Evolutionary conservation across 2,113 vertebrate genomes (phyloP), one percentile per base, ranked within the genome.

Genomic region (Grus americana): DNA sequence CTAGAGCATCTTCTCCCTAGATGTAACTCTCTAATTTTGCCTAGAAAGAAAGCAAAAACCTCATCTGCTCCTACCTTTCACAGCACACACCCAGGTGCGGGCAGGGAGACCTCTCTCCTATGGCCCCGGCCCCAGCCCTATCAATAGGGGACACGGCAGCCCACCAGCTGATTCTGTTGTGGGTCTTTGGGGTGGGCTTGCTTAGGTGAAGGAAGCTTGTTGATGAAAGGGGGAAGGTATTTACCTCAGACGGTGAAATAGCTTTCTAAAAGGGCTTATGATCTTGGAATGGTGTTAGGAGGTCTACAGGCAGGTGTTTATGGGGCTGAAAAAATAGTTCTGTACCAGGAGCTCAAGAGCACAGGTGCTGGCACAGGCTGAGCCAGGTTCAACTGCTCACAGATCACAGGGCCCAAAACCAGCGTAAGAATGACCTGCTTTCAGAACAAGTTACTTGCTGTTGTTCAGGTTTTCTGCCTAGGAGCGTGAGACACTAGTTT

Each of bases 121-220:
- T 18, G 10, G 0, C 18, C 46, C 38, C 38, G 38, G 38, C 38
- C 38, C 42, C 52, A 79, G 46, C 16, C 9, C 55, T 59, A 11
- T 11, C 23, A 66, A 54, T 0, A 36, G 62, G 40, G 59, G 29
- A 6, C 21, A 3, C 2, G 20, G 18, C 34, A 94, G 21, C 23
- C 38, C 62, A 46, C 0, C 1, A 42, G 15, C 47, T 38, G 72
- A 14, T 34, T 46, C 46, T 20, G 12, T 0, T 23, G 9, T 5
- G 27, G 15, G 12, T 10, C 24, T 26, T 11, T 62, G 20, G 11
- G 14, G 2, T 55, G 63, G 49, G 6, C 13, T 50, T 55, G 16
- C 44, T 52, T 44, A 68, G 27, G 12, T 11, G 23, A 44, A 83
- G 5, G 50, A 54, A n/a, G 12, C 29, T 79, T 79, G 10, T 5